Percentiles rank a stretch among this genome's conserved stretches.
These are phyloP conservation scores for Atherinosoma microstoma DNA, from an alignment of 2,797 vertebrate species.

Conservation along the genomic window DNA sequence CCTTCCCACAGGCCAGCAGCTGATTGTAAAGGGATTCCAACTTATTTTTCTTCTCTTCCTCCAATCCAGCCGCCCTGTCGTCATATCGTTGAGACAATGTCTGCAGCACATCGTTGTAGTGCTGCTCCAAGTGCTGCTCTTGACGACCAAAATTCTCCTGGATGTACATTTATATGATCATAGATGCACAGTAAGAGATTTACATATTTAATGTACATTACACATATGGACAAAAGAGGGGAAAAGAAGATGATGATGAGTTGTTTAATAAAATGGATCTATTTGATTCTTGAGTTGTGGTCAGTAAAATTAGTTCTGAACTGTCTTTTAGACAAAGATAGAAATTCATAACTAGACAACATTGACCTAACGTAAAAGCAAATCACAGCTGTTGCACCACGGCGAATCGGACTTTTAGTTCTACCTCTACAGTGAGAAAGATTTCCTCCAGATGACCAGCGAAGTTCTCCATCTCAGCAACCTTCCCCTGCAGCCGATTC, in stretches of 20 bases:
- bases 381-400: not conserved
- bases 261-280: slow-evolving; percentile 2
- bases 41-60: slow-evolving; percentile 91
- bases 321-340: slow-evolving; percentile 1
- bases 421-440: slow-evolving; percentile 96
- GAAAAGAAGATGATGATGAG: not conserved
- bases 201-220: not conserved
- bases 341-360: not conserved
- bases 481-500: slow-evolving; percentile 87
- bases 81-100: slow-evolving; percentile 89
- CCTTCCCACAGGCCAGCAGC: slow-evolving; percentile 89
- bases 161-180: slow-evolving; percentile 22
- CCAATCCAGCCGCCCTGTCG: slow-evolving; percentile 85
- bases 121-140: slow-evolving; percentile 94
- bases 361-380: slow-evolving; percentile 13
- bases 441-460: slow-evolving; percentile 96
- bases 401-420: not conserved
- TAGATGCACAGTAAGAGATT: not conserved
- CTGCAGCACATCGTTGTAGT: slow-evolving; percentile 92
- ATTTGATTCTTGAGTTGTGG: not conserved
- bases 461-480: slow-evolving; percentile 93
- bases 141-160: slow-evolving; percentile 96
- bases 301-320: slow-evolving; percentile 10
- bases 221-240: not conserved
- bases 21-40: slow-evolving; percentile 90